These are phyloP conservation scores for Drosophila arizonae DNA, from an alignment of 1,140 invertebrate species.

Conservation along the genomic window DNA sequence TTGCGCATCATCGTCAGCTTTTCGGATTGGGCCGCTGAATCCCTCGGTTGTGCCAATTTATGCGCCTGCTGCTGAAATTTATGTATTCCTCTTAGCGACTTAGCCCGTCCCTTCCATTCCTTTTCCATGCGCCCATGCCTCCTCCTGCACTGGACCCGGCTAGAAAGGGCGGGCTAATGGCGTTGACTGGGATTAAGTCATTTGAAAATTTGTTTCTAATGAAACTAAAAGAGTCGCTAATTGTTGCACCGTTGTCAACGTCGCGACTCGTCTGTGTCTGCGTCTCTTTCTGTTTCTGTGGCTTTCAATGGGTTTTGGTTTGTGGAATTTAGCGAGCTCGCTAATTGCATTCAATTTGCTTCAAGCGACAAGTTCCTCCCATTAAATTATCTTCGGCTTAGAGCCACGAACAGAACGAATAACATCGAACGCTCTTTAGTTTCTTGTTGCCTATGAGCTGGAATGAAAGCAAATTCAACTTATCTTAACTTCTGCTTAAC, in stretches of 20 bases:
- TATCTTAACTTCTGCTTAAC: too few relatives aligned
- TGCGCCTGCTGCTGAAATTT: conserved; percentile 52
- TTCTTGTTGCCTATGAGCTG: neutral
- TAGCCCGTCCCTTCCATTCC: too few relatives aligned
- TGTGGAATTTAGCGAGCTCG: neutral
- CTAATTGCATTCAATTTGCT: conserved; percentile 46
- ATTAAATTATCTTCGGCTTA: conserved; percentile 9
- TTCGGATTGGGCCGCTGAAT: conserved; percentile 3
- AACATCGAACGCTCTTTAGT: too few relatives aligned
- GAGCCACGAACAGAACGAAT: neutral
- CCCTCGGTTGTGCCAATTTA: conserved; percentile 38
- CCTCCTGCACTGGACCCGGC: neutral
- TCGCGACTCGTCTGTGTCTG: neutral
- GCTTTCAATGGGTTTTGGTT: conserved; percentile 14
- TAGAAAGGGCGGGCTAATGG: neutral
- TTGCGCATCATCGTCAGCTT: conserved; percentile 56
- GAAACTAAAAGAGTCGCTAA: conserved; percentile 71
- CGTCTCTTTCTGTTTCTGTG: neutral
- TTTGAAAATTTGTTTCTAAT: conserved; percentile 64
- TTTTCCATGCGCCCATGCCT: too few relatives aligned
- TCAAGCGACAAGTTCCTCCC: conserved; percentile 1
- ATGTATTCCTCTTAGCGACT: conserved; percentile 50
- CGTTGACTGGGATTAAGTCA: conserved; percentile 64
- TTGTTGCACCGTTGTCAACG: conserved; percentile 53
- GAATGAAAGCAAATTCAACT: too few relatives aligned